A percentile compares a stretch with the other conserved stretches of the same genome.
Evolutionary conservation across 1,140 invertebrate genomes (phyloP).

Genomic region (Camponotus floridanus): DNA sequence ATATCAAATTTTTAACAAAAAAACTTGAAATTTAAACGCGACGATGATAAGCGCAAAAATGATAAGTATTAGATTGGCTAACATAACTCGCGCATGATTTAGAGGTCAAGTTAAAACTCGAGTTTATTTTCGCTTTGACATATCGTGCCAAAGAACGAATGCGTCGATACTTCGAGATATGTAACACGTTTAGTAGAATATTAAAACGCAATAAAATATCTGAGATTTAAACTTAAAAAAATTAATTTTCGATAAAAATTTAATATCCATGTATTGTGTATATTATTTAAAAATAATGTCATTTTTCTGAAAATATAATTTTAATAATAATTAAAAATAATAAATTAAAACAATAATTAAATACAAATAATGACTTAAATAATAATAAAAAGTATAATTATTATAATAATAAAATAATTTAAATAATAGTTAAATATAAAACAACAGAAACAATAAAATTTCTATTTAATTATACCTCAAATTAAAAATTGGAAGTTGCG

Average conservation of each 20-base stretch:
- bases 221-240: conserved; percentile 40
- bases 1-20: neutral
- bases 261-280: neutral
- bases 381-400: neutral
- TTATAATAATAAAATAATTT: neutral
- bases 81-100: neutral
- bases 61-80: conserved; percentile 11
- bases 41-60: neutral
- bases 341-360: neutral
- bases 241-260: neutral
- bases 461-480: neutral
- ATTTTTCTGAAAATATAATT: neutral
- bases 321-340: neutral
- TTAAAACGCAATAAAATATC: conserved; percentile 56
- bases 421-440: neutral
- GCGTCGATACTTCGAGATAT: neutral
- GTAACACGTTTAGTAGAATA: neutral
- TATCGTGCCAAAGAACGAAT: conserved; percentile 27
- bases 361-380: neutral
- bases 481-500: neutral
- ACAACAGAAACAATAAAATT: neutral
- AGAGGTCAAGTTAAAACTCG: neutral
- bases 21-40: neutral
- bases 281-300: no score
- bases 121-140: conserved; percentile 13